Base-by-base conservation (phyloP, 2,797 vertebrate species). In the Apogon talboti region DNA sequence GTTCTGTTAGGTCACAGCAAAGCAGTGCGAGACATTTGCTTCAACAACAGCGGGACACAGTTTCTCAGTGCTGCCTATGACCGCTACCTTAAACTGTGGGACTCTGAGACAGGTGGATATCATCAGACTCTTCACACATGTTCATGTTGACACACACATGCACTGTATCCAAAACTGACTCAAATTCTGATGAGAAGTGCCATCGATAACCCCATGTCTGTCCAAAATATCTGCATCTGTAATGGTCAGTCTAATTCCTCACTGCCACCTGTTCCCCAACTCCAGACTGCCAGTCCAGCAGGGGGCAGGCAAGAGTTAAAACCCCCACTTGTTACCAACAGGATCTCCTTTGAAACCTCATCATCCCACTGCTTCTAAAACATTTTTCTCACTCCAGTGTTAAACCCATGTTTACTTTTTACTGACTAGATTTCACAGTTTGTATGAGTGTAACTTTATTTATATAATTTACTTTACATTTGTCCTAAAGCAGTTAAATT, bases 61-160 rank as follows among this genome's bases (percentile, higher is more conserved):
- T 99, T 99, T 83, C 96, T 99, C 65, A 99, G 97, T 1, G 98
- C 98, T 4, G 98, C 94, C 0, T 99, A 99, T 18, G 98, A 99
- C 82, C 94, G 97, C 37, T 97, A 98, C 74, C 94, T 99, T 13
- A 99, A 99, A 82, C 95, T 99, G 50, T 99, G 97, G 98, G 98
- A 99, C 89, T 92, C 96, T 0, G 98, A 99, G 87, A 99, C 97
- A 87, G 98, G 97, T 99, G 87, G 24, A 90, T 18, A 15, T 2
- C 0, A n/a, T n/a, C n/a, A n/a, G n/a, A n/a, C n/a, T n/a, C n/a
- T n/a, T n/a, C n/a, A n/a, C n/a, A n/a, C n/a, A n/a, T n/a, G n/a
- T n/a, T n/a, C n/a, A n/a, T n/a, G n/a, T n/a, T n/a, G 5, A 19
- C n/a, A 1, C 24, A 14, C 43, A 8, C n/a, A 18, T 9, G 15